Base-by-base conservation (phyloP, 2,888 invertebrate genomes). In the Pristionchus arcanus region DNA sequence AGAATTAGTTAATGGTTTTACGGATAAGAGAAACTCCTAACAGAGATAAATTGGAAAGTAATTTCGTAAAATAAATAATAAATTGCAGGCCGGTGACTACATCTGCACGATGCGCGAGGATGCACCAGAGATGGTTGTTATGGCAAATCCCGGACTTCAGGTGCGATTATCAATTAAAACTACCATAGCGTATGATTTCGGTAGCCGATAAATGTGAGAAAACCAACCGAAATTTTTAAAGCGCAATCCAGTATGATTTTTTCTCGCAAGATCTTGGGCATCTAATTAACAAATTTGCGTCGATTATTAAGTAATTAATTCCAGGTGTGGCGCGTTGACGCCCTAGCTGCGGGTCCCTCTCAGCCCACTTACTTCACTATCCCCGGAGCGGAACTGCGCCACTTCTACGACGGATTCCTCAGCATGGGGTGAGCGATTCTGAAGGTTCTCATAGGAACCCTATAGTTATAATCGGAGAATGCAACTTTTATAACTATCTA, bases 361-460 rank as follows among this genome's bases (percentile, higher is more conserved):
- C 90, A 92, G 28, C 94, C 94, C 25, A 91, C 92, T 15, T 89
- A 92, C 25, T 94, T 94, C 91, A 89, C 89, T 19, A 93, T 95
- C 5, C 91, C 92, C 19, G 94, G 94, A n/a, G 94, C 94, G 19
- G 93, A 94, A n/a, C 91, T 95, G 21, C 88, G 90, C 11, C 94
- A 94, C 90, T 95, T 94, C 90, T 95, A 95, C 89, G 95, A 95
- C 89, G 95, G 94, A 31, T 95, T 95, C 91, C 81, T 94, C 31
- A 93, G 92, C 90, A 91, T 92, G 83, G 94, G 94, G 94, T 93
- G 90, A 37, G 91, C 85, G 19, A 28, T 28, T 49, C 13, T 11
- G 16, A 19, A 59, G 1, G 16, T 49, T 63, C 25, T 63, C 25
- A 25, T 63, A n/a, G n/a, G n/a, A n/a, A n/a, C n/a, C n/a, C n/a